These are phyloP conservation scores for Parapristionchus giblindavisi DNA, from an alignment of 2,888 invertebrate genomes.

Conservation along the genomic window DNA sequence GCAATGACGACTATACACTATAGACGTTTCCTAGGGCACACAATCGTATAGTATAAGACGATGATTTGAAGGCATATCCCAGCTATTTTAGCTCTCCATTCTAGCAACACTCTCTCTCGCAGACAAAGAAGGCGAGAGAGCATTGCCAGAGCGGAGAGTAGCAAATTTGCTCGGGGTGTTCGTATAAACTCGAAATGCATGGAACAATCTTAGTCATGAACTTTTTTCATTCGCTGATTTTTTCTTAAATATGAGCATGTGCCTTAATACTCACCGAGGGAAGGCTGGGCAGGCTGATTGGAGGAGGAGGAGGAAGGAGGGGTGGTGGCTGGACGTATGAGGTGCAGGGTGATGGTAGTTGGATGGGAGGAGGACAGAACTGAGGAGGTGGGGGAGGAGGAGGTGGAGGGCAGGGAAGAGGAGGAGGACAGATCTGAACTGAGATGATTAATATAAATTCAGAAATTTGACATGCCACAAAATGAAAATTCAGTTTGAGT, in stretches of 20 bases:
- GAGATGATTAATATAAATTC: not conserved
- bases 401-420: conserved; percentile 59
- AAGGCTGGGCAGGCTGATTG: conserved; percentile 9
- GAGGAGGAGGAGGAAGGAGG: conserved; percentile 24
- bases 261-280: conserved; percentile 5
- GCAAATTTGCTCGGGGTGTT: too few species aligned
- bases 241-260: not conserved
- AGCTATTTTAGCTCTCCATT: not conserved
- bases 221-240: conserved; percentile 14
- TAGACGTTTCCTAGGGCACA: too few species aligned
- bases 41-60: too few species aligned
- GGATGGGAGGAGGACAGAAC: conserved; percentile 54
- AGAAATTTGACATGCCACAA: not conserved
- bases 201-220: too few species aligned
- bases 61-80: too few species aligned
- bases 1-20: too few species aligned
- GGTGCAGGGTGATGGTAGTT: conserved; percentile 49
- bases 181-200: too few species aligned
- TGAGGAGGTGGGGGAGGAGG: conserved; percentile 64
- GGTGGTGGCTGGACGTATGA: conserved; percentile 42
- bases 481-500: too few species aligned
- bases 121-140: too few species aligned
- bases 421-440: conserved; percentile 62
- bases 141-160: too few species aligned
- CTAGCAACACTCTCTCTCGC: too few species aligned